Base-by-base conservation (phyloP, 2,113 vertebrate species). In the Callaeas wilsoni region DNA sequence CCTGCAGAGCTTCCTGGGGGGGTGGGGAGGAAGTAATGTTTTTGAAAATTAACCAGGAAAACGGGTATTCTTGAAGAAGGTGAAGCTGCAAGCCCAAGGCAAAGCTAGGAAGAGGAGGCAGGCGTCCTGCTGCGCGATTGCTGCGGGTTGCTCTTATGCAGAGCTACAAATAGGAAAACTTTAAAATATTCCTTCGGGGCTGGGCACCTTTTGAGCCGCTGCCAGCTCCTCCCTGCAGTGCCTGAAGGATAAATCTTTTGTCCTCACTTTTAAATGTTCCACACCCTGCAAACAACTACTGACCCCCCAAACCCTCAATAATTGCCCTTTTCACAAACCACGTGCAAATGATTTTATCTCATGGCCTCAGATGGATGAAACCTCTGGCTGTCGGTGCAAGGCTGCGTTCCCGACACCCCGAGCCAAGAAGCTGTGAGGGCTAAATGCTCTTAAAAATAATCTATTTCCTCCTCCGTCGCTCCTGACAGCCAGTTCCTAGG, bases 91-190 rank as follows among this genome's bases (percentile, higher is more conserved):
- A 89, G 53, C 55, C 67, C 59, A 76, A 87, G 70, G 63, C 62
- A 62, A 76, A 70, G 5, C 50, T 30, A 32, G 47, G 68, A 74
- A 93, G 64, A 50, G 32, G 44, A 84, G 41, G 21, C 4, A 2
- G 60, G 37, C 89, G 73, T 25, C 76, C 52, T 32, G 71, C 85
- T 62, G 78, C 1, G 2, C 0, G 2, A 25, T n/a, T 83, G 52
- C 83, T 76, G 64, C 50, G 33, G 76, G 41, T 70, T 75, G 59
- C 46, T 94, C 33, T 57, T 87, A 26, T 0, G 4, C 65, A 90
- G 56, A 92, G 64, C 76, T 75, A 30, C 44, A 71, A 94, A 94
- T 6, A 90, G 49, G 50, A 86, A 78, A 94, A 88, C 47, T 95
- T 94, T 42, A 78, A 62, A 52, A 68, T 46, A 56, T 44, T 41